Base-by-base conservation (phyloP, 2,113 vertebrate genomes). In the Bettongia penicillata region DNA sequence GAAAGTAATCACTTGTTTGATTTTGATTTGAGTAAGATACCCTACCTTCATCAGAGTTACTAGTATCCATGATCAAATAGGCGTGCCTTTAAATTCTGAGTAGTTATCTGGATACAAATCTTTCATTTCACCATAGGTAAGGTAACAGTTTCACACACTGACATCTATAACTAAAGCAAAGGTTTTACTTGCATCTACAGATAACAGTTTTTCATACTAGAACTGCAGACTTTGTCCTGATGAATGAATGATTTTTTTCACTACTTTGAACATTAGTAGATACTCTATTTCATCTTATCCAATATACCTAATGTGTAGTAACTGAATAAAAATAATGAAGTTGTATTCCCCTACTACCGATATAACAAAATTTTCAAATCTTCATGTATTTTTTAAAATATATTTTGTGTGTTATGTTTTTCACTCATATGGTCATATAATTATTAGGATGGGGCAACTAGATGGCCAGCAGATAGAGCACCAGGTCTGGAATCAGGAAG, bases 181-280 rank as follows among this genome's bases (percentile, higher is more conserved):
- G 91, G 90, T 53, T 90, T 96, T 92, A 94, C 92, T 94, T 96
- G 31, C 92, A 91, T 84, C 91, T 92, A 95, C 89, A 93, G 89
- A 91, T 96, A 94, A 96, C 96, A 95, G 96, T 43, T 51, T 52
- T 91, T 91, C 92, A 91, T 89, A 92, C 95, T 91, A 93, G 91
- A 92, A 94, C 48, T n/a, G 77, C 91, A 93, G 68, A 93, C 57
- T 26, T 93, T 50, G 7, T 24, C 53, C 92, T 91, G 61, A 1
- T 37, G 22, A 50, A 22, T 47, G 50, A 50, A 47, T 47, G 50
- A 50, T n/a, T 93, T 93, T 93, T 96, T 94, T 89, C 43, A 43
- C 91, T 89, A 19, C 68, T 49, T 11, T 92, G 49, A 43, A 43
- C 4, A 12, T 94, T 93, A 91, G 37, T 23, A 25, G 57, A 51